phyloP scores from a whole-genome alignment of 1,140 invertebrate species.

The Andrena cerasifolii region DNA sequence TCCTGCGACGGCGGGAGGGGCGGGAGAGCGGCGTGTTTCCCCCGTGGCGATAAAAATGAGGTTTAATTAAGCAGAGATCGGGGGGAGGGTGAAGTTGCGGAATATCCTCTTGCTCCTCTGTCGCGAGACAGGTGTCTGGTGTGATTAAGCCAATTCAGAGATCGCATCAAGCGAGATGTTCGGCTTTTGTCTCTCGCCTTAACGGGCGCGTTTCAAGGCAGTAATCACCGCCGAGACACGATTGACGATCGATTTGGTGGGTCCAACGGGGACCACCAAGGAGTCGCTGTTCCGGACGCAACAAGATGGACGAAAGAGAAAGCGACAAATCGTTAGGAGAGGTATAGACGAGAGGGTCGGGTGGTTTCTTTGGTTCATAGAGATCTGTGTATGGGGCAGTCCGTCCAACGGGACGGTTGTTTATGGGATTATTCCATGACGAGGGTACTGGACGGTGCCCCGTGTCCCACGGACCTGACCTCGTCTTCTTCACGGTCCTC shows the following conservation, averaged over 20 bases:
- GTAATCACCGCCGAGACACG: not conserved
- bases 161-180: not conserved
- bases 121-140: slow-evolving; percentile 48
- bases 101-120: not conserved
- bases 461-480: slow-evolving; percentile 56
- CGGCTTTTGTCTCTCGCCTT: not conserved
- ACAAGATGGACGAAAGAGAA: slow-evolving; percentile 44
- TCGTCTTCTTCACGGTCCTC: slow-evolving; percentile 44
- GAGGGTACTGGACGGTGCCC: slow-evolving; percentile 22
- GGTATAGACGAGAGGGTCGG: not conserved
- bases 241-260: not conserved
- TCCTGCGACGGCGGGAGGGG: not conserved
- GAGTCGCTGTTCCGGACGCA: not conserved
- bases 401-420: slow-evolving; percentile 17
- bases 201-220: not conserved
- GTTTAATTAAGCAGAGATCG: slow-evolving; percentile 44
- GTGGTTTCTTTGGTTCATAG: slow-evolving; percentile 18
- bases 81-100: not conserved
- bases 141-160: slow-evolving; percentile 52
- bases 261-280: not conserved
- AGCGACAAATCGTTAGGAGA: slow-evolving; percentile 49
- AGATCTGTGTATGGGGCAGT: slow-evolving; percentile 8
- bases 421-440: slow-evolving; percentile 54
- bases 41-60: not conserved
- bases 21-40: too few relatives aligned